Conservation (phyloP, 2,888 invertebrate species). For the Taphrorychus bicolor region DNA sequence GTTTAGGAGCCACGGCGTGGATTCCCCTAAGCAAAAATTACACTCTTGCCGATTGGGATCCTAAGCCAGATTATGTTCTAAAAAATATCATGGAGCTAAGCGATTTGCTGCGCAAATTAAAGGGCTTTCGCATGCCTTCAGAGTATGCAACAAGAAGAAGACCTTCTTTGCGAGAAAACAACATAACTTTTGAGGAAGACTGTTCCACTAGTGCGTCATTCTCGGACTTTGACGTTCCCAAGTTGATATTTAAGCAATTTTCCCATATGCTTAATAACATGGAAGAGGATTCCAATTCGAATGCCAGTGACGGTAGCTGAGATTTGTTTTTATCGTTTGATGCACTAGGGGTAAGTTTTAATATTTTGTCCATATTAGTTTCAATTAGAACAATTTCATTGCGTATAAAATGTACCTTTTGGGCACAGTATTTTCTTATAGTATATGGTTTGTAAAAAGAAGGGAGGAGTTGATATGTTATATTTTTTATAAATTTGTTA, state of each 20-base stretch:
- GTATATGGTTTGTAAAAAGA: too few relatives aligned
- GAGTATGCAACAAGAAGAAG: background rate
- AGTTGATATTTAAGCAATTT: conserved; percentile 7
- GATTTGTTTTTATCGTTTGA: conserved; percentile 1
- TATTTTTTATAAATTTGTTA: too few relatives aligned
- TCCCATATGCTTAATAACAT: conserved; percentile 47
- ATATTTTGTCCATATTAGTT: too few relatives aligned
- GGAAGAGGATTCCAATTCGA: conserved; percentile 60
- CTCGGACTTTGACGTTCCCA: background rate
- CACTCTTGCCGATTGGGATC: conserved; percentile 54
- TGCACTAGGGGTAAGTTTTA: background rate
- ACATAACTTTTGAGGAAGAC: background rate
- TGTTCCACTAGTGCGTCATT: conserved; percentile 7
- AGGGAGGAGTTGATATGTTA: too few relatives aligned
- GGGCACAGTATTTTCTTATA: too few relatives aligned
- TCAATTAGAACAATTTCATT: too few relatives aligned
- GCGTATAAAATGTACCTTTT: too few relatives aligned
- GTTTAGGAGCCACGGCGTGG: conserved; percentile 80
- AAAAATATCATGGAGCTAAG: conserved; percentile 70
- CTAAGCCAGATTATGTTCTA: conserved; percentile 71
- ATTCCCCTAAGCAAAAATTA: conserved; percentile 67
- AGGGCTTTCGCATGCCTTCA: background rate
- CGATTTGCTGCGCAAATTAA: conserved; percentile 56
- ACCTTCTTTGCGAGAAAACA: background rate
- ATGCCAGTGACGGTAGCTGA: conserved; percentile 63